Base-by-base conservation (phyloP, 2,888 invertebrate genomes). In the Caenorhabditis macrosperma region DNA sequence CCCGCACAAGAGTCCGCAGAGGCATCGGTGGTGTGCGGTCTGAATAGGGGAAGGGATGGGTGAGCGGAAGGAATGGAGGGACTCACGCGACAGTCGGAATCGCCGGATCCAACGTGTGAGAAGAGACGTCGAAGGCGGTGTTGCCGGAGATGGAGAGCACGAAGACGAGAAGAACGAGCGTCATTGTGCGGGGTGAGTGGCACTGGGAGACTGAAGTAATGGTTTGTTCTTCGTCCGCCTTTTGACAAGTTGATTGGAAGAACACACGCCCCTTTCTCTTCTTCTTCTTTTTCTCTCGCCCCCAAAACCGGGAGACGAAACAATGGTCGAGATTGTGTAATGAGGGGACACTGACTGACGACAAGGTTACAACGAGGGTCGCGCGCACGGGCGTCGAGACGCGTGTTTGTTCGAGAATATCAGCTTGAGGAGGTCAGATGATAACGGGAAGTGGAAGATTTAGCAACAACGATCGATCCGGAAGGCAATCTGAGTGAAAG, bases 1-100 rank as follows among this genome's bases (percentile, higher is more conserved):
- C 89, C 89, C 24, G 87, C 85, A 55, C 89, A 89, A 3, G 89
- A 89, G 63, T 89, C 89, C 0, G 88, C 82, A 15, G 82, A 85
- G 1, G 78, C 67, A 9, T 86, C 74, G 15, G 71, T 74, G n/a
- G 67, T 64, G 38, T 87, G 85, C 10, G 87, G 88, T 12, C 86
- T 86, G 59, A 57, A 83, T n/a, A n/a, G n/a, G n/a, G n/a, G n/a
- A n/a, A n/a, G n/a, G n/a, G n/a, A n/a, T n/a, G n/a, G n/a, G n/a
- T n/a, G n/a, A n/a, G 15, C n/a, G 46, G n/a, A 15, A 26, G 22
- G 2, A 9, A 1, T 35, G n/a, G 35, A 38, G 15, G 28, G 24
- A 77, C 78, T 67, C 66, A 87, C 87, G 82, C 66, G 15, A 88
- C 83, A 41, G 88, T 88, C 7, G 88, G 85, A 59, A 88, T 88